phyloP scores from a whole-genome alignment of 2,888 invertebrate genomes.

The Xestia c-nigrum region DNA sequence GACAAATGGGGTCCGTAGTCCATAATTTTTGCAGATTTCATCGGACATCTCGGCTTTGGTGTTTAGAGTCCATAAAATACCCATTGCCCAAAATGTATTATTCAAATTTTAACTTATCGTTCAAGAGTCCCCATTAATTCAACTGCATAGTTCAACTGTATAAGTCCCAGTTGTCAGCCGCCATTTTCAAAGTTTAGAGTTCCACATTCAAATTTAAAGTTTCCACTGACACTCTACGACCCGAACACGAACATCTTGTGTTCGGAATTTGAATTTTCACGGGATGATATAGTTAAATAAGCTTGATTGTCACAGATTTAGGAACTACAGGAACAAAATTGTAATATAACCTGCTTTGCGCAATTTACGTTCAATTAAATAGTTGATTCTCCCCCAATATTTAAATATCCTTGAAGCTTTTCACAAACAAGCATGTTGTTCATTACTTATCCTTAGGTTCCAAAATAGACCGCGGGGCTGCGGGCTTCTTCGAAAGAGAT shows the following conservation, averaged over 20 bases:
- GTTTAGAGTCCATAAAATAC: not conserved
- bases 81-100: not conserved
- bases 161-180: constrained; percentile 65
- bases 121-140: constrained; percentile 65
- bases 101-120: not conserved
- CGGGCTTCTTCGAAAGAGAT: too few relatives aligned
- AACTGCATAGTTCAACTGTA: too few relatives aligned
- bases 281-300: constrained; percentile 42
- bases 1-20: too few relatives aligned
- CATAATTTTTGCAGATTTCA: too few relatives aligned
- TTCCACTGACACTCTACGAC: constrained; percentile 75
- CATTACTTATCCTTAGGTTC: not conserved
- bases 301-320: constrained; percentile 59
- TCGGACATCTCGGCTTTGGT: too few relatives aligned
- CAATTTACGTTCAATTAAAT: not conserved
- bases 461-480: too few relatives aligned
- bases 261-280: constrained; percentile 74
- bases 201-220: constrained; percentile 83
- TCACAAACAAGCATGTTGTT: not conserved
- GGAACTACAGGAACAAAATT: not conserved
- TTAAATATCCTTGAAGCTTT: not conserved
- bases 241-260: constrained; percentile 71
- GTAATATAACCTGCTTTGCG: not conserved
- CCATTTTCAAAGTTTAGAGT: constrained; percentile 79
- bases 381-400: not conserved